Percentiles rank a stretch among this genome's conserved stretches.
These are phyloP conservation scores for Neomorphus geoffroyi DNA, from an alignment of 2,797 vertebrate genomes.

Conservation along the genomic window DNA sequence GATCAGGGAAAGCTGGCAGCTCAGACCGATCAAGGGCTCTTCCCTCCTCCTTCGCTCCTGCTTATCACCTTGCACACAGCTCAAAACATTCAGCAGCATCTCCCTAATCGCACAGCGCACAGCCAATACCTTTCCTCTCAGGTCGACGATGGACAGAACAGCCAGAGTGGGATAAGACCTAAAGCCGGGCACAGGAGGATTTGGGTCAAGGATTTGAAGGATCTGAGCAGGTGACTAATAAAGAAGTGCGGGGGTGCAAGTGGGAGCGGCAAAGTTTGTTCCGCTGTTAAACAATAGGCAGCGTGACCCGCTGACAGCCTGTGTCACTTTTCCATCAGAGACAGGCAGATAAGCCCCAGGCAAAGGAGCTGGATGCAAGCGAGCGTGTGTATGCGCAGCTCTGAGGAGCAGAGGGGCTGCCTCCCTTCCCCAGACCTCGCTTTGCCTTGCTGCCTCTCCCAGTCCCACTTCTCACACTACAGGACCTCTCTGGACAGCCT, in stretches of 20 bases:
- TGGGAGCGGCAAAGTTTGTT: not conserved
- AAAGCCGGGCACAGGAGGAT: conserved; percentile 45
- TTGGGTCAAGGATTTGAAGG: conserved; percentile 60
- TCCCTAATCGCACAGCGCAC: conserved; percentile 40
- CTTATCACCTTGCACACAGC: conserved; percentile 40
- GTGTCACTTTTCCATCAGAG: not conserved
- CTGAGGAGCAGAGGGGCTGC: not conserved
- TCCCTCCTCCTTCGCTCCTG: conserved; percentile 64
- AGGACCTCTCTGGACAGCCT: not conserved
- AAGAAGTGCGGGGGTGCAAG: not conserved
- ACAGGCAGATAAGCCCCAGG: not conserved
- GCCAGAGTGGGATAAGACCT: conserved; percentile 18
- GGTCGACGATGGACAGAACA: not conserved
- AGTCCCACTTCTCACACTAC: not conserved
- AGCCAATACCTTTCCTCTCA: not conserved
- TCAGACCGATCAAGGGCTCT: conserved; percentile 73
- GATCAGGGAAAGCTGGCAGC: conserved; percentile 62
- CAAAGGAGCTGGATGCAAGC: not conserved
- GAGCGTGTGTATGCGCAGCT: not conserved
- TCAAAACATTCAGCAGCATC: conserved; percentile 68
- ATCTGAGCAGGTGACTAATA: not conserved
- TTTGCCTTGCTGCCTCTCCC: not conserved
- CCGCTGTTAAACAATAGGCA: not conserved
- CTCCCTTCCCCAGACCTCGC: not conserved
- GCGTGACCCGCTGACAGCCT: not conserved